Evolutionary conservation across 2,888 invertebrate species (phyloP).

Genomic region (Tinea pellionella): DNA sequence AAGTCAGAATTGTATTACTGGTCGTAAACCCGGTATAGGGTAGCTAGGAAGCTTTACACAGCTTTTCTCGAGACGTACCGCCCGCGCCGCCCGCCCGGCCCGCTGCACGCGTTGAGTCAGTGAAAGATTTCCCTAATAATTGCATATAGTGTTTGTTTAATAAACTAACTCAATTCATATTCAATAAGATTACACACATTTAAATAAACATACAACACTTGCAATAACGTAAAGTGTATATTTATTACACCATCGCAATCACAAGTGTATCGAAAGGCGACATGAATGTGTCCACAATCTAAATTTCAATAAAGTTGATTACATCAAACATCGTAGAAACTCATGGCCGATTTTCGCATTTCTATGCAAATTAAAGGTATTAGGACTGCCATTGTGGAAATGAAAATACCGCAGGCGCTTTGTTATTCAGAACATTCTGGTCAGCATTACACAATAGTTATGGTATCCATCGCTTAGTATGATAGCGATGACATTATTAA

Average conservation of each 20-base stretch:
- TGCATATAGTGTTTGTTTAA: background rate
- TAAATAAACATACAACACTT: background rate
- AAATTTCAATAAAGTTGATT: conserved; percentile 11
- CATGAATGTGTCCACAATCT: background rate
- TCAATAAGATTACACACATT: background rate
- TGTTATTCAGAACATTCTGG: conserved; percentile 4
- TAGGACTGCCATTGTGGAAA: conserved; percentile 10
- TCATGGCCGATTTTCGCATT: conserved; percentile 13
- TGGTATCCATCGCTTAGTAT: background rate
- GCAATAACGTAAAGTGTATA: background rate
- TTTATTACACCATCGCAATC: background rate
- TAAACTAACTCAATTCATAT: background rate
- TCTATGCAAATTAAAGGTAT: conserved; percentile 13
- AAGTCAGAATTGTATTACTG: too few species aligned
- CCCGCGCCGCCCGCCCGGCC: too few species aligned
- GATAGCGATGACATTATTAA: background rate
- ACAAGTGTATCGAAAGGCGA: conserved; percentile 3
- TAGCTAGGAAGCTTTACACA: too few species aligned
- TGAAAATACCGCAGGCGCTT: conserved; percentile 1
- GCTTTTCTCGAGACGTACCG: too few species aligned
- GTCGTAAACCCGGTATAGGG: too few species aligned
- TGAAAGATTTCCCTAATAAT: too few species aligned
- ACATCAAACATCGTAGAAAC: conserved; percentile 7
- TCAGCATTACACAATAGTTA: conserved; percentile 1
- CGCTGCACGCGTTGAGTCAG: too few species aligned